These are phyloP conservation scores for Mycteria americana DNA, from an alignment of 2,797 vertebrate genomes.

Conservation along the genomic window DNA sequence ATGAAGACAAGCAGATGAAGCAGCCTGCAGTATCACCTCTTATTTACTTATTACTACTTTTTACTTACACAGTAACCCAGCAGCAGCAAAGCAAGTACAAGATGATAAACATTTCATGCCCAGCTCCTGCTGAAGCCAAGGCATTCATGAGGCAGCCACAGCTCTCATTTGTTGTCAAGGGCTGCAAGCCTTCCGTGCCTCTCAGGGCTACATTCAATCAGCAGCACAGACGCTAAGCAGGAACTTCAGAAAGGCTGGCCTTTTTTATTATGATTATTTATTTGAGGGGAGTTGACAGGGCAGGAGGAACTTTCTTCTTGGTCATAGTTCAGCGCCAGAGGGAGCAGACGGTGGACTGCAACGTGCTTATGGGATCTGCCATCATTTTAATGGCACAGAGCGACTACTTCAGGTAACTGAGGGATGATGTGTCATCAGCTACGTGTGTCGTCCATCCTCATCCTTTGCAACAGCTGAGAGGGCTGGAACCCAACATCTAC, in stretches of 20 bases:
- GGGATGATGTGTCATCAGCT: not conserved
- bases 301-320: constrained; percentile 11
- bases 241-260: not conserved
- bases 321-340: constrained; percentile 40
- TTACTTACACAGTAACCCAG: not conserved
- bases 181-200: constrained; percentile 11
- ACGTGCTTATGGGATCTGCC: constrained; percentile 16
- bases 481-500: not conserved
- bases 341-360: not conserved
- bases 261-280: constrained; percentile 53
- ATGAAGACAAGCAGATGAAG: not conserved
- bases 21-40: not conserved
- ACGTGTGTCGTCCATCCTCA: not conserved
- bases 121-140: constrained; percentile 20
- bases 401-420: not conserved
- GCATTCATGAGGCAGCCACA: constrained; percentile 14
- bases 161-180: not conserved
- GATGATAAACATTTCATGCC: constrained; percentile 26
- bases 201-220: not conserved
- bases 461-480: not conserved
- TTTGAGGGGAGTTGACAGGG: not conserved
- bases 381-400: constrained; percentile 30
- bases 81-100: constrained; percentile 28
- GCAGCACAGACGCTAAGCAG: not conserved
- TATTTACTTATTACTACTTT: not conserved